These are phyloP conservation scores for Sebastes nivosus DNA, from an alignment of 2,797 vertebrate species.

Conservation along the genomic window DNA sequence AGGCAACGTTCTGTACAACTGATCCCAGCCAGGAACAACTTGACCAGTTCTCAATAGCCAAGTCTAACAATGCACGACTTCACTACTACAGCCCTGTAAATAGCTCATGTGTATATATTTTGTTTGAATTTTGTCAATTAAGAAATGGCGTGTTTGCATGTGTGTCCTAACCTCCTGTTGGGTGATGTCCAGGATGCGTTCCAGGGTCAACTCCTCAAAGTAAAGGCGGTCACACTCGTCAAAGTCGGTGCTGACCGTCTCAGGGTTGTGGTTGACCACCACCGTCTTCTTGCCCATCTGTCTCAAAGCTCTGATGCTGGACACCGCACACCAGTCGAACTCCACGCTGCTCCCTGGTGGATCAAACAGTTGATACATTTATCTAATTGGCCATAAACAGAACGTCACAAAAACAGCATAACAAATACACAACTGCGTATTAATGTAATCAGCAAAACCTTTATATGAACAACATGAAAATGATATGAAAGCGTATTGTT, in stretches of 20 bases:
- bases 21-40: too few species aligned
- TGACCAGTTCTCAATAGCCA: too few species aligned
- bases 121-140: background rate
- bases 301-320: constrained; percentile 90
- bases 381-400: background rate
- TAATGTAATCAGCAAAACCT: background rate
- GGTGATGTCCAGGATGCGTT: constrained; percentile 94
- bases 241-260: constrained; percentile 97
- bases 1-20: too few species aligned
- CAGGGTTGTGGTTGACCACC: constrained; percentile 96
- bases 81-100: background rate
- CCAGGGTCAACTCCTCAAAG: constrained; percentile 95
- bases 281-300: constrained; percentile 91
- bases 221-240: constrained; percentile 97
- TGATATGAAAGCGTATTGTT: background rate
- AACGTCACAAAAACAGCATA: background rate
- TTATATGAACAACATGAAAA: background rate
- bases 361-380: background rate
- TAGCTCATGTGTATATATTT: background rate
- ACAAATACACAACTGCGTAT: background rate
- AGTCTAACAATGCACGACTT: too few species aligned
- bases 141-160: background rate
- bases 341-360: constrained; percentile 94
- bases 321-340: constrained; percentile 98
- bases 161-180: constrained; percentile 89